Evolutionary conservation across 2,888 invertebrate species (phyloP).

Genomic region (Lucinisca nassula): DNA sequence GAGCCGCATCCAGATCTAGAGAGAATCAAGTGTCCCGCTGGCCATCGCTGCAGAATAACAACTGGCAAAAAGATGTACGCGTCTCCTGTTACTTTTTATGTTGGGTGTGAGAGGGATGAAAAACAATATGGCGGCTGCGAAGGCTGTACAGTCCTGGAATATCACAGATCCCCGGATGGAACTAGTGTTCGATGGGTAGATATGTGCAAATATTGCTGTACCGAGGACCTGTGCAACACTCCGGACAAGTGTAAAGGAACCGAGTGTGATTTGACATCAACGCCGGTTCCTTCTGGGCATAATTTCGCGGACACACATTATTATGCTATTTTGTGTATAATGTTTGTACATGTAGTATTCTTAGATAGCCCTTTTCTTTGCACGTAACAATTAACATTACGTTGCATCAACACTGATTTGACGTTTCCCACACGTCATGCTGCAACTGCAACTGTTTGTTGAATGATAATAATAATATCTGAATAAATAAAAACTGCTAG

Average conservation of each 20-base stretch:
- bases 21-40: neutral
- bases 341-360: too few relatives aligned
- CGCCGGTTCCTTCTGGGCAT: too few relatives aligned
- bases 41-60: neutral
- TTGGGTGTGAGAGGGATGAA: neutral
- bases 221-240: neutral
- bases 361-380: too few relatives aligned
- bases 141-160: neutral
- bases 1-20: neutral
- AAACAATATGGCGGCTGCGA: neutral
- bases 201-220: neutral
- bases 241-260: neutral
- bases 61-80: neutral
- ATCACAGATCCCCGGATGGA: neutral
- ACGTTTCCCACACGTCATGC: too few relatives aligned
- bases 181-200: neutral
- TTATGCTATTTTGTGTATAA: too few relatives aligned
- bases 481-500: too few relatives aligned
- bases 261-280: neutral
- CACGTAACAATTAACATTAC: too few relatives aligned
- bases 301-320: too few relatives aligned
- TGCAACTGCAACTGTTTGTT: too few relatives aligned
- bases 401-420: too few relatives aligned
- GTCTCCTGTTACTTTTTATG: neutral
- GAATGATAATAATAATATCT: too few relatives aligned